Conservation (phyloP, 92 coral and sea anemone species). For the Zoanthus gigantus region DNA sequence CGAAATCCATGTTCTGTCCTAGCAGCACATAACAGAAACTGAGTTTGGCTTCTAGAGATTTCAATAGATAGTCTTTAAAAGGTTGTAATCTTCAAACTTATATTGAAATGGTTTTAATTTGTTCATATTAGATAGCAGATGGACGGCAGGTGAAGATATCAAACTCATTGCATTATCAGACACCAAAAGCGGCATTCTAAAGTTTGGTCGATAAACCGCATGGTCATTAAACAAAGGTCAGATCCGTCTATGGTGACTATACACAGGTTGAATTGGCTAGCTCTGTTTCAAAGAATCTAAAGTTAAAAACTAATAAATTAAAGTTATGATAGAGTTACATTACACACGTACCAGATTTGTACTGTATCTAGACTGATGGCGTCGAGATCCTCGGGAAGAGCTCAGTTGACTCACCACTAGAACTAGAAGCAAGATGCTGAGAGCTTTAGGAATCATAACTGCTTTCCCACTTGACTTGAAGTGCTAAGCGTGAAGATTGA, state of each 20-base stretch:
- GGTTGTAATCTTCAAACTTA: background rate
- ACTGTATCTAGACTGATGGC: slow-evolving; percentile 9
- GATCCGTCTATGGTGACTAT: background rate
- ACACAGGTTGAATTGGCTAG: background rate
- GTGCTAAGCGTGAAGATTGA: background rate
- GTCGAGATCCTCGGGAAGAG: slow-evolving; percentile 12
- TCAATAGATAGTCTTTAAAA: background rate
- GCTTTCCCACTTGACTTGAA: slow-evolving; percentile 7
- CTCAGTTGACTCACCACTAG: slow-evolving; percentile 16
- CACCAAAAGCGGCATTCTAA: slow-evolving; percentile 8
- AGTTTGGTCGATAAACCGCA: slow-evolving; percentile 30
- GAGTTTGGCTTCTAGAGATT: background rate
- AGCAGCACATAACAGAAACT: background rate
- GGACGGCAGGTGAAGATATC: slow-evolving; percentile 9
- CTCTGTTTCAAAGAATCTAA: background rate
- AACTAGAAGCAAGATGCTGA: slow-evolving; percentile 16
- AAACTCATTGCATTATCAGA: background rate
- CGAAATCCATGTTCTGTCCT: background rate
- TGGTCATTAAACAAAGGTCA: slow-evolving; percentile 27
- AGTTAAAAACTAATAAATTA: background rate
- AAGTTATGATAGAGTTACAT: too few relatives aligned
- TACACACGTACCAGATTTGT: slow-evolving; percentile 16
- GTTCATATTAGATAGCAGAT: slow-evolving; percentile 12
- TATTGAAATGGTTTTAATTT: background rate
- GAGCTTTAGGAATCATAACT: slow-evolving; percentile 17